These are phyloP conservation scores for Chrysomallon squamiferum DNA, from an alignment of 1,140 invertebrate species.

Conservation along the genomic window DNA sequence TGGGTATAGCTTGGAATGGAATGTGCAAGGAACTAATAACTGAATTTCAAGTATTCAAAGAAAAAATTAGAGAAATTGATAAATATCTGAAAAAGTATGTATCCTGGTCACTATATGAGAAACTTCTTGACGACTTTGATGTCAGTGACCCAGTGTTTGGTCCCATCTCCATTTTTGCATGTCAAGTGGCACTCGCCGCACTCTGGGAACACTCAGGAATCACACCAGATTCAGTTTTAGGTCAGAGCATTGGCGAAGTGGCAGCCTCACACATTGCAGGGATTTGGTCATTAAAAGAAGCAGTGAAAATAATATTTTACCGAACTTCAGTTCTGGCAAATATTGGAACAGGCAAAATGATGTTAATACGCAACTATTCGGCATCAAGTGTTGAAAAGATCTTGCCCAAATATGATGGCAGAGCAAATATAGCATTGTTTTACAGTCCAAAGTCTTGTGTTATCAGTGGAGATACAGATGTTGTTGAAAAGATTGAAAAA, in stretches of 20 bases:
- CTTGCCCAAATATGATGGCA: conserved; percentile 12
- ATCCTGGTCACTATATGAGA: conserved; percentile 20
- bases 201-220: conserved; percentile 41
- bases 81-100: conserved; percentile 19
- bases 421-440: conserved; percentile 36
- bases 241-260: conserved; percentile 51
- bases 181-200: conserved; percentile 37
- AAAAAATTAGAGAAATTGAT: conserved; percentile 29
- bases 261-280: conserved; percentile 41
- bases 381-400: conserved; percentile 19
- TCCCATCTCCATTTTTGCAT: conserved; percentile 46
- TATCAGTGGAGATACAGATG: conserved; percentile 35
- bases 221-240: conserved; percentile 34
- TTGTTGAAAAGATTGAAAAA: conserved; percentile 15
- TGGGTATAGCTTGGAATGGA: conserved; percentile 39
- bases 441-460: conserved; percentile 38
- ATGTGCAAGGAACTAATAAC: conserved; percentile 37
- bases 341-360: conserved; percentile 37
- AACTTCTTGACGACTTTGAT: conserved; percentile 16
- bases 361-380: conserved; percentile 29
- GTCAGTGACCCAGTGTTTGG: conserved; percentile 28
- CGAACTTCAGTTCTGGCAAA: conserved; percentile 28
- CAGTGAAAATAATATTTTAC: conserved; percentile 44
- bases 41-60: conserved; percentile 17
- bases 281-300: conserved; percentile 27